phyloP scores from a whole-genome alignment of 2,113 vertebrate species.

The Motacilla alba region DNA sequence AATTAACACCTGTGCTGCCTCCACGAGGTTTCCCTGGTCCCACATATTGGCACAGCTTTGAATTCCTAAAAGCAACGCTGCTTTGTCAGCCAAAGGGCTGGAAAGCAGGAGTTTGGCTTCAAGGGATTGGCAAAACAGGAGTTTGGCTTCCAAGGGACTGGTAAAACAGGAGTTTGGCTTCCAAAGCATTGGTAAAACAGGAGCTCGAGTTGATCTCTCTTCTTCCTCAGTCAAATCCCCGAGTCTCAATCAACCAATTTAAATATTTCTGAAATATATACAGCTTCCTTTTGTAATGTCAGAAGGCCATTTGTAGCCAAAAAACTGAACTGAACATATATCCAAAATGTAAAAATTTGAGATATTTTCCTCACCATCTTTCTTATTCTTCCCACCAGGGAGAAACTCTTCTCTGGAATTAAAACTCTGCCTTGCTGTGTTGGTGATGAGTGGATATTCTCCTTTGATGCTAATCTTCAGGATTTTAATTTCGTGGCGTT shows the following conservation, averaged over 20 bases:
- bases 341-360: not conserved
- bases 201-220: not conserved
- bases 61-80: not conserved
- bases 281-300: accelerated
- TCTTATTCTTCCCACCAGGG: not conserved
- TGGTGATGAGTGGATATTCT: accelerated
- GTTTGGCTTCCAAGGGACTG: no score
- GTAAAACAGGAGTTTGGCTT: not conserved
- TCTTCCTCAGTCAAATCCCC: not conserved
- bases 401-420: not conserved
- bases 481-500: not conserved
- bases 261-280: not conserved
- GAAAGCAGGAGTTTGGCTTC: not conserved
- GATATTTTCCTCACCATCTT: not conserved
- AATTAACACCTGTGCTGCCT: not conserved
- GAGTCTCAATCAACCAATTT: not conserved
- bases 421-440: accelerated
- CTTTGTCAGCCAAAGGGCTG: not conserved
- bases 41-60: not conserved
- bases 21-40: no score
- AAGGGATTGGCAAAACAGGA: not conserved
- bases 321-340: not conserved
- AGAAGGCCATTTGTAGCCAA: not conserved
- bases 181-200: no score
- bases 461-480: no score